Conservation (phyloP, 2,888 invertebrate species). For the Archaeoteleia sp. region DNA sequence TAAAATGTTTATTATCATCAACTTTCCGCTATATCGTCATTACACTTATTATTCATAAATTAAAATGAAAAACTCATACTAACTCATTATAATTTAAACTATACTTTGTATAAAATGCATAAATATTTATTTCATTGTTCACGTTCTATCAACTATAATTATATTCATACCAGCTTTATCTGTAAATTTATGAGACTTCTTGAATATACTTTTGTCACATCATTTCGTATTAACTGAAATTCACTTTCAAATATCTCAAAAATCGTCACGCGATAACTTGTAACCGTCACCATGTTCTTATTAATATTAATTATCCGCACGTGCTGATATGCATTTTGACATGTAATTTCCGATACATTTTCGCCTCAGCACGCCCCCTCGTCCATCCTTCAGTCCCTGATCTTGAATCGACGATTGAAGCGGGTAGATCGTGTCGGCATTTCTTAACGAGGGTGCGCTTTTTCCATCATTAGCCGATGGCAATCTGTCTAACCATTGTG, state of each 20-base stretch:
- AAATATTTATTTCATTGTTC: no score
- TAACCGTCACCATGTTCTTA: slow-evolving; percentile 30
- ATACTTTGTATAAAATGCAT: no score
- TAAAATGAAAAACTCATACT: no score
- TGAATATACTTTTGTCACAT: no score
- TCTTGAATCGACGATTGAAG: slow-evolving; percentile 21
- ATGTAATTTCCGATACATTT: slow-evolving; percentile 41
- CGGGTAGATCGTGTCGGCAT: slow-evolving; percentile 67
- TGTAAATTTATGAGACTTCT: no score
- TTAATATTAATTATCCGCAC: slow-evolving; percentile 38
- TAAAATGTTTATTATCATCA: no score
- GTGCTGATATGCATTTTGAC: slow-evolving; percentile 35
- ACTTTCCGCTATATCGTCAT: no score
- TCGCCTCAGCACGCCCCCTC: slow-evolving; percentile 22
- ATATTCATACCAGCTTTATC: no score
- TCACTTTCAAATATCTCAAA: slow-evolving; percentile 9
- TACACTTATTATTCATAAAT: no score
- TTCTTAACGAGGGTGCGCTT: slow-evolving; percentile 68
- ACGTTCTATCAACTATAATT: no score
- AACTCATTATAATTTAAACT: no score
- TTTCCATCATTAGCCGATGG: slow-evolving; percentile 69
- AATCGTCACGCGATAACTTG: slow-evolving; percentile 37
- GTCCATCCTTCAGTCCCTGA: slow-evolving; percentile 29
- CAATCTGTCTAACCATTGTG: slow-evolving; percentile 69
- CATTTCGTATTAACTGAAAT: no score